Conservation (phyloP, 2,797 vertebrate species). For the Champsocephalus esox region DNA sequence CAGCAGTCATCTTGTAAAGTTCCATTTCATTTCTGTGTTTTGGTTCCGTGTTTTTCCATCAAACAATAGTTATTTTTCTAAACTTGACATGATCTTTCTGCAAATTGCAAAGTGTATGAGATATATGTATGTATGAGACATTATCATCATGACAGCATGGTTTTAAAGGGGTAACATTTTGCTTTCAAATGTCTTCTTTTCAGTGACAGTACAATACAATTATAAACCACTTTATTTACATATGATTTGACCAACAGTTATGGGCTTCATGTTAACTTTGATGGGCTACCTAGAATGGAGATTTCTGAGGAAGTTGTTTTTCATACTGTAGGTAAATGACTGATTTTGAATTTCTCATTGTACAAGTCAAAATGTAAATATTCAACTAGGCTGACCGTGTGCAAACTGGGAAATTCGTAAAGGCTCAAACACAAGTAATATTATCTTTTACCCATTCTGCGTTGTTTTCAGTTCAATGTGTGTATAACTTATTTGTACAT, state of each 20-base stretch:
- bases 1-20: slow-evolving; percentile 4
- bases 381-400: neutral
- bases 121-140: neutral
- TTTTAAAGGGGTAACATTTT: neutral
- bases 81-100: neutral
- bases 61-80: neutral
- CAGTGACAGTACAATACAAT: neutral
- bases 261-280: neutral
- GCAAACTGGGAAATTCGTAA: neutral
- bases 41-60: neutral
- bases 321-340: neutral
- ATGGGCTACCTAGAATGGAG: neutral
- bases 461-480: neutral
- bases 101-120: neutral
- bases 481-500: slow-evolving; percentile 7
- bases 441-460: neutral
- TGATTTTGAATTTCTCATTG: neutral
- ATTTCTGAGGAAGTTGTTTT: slow-evolving; percentile 31
- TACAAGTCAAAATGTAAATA: neutral
- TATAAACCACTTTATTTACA: neutral
- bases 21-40: slow-evolving; percentile 14
- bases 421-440: neutral
- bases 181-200: neutral
- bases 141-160: neutral
- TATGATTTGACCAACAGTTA: neutral